Conservation (phyloP, 2,888 invertebrate genomes). For the Tortrix viridana region DNA sequence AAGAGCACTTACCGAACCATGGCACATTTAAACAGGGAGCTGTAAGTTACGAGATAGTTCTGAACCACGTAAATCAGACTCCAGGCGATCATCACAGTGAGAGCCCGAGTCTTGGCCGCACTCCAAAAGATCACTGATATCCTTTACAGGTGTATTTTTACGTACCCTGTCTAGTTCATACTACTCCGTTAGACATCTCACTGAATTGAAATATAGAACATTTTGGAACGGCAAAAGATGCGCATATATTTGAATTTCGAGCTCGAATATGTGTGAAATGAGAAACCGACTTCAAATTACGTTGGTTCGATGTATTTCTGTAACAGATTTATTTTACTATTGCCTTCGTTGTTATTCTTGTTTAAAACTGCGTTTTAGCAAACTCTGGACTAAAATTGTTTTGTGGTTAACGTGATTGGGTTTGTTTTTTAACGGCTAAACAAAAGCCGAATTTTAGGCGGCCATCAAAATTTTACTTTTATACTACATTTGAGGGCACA, state of each 20-base stretch:
- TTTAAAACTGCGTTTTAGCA: too few relatives aligned
- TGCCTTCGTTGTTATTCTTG: neutral
- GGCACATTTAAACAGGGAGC: conserved; percentile 5
- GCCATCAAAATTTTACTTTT: conserved; percentile 47
- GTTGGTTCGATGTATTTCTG: neutral
- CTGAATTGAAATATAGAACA: neutral
- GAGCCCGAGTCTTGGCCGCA: conserved; percentile 19
- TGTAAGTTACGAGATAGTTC: conserved; percentile 24
- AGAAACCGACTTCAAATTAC: neutral
- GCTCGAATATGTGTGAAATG: neutral
- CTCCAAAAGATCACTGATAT: conserved; percentile 31
- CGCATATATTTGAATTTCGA: neutral
- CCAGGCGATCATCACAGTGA: conserved; percentile 9
- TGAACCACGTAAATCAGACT: conserved; percentile 18
- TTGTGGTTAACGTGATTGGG: conserved; percentile 1
- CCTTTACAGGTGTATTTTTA: conserved; percentile 29
- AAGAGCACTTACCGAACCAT: conserved; percentile 9
- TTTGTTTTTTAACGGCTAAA: conserved; percentile 42
- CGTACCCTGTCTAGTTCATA: conserved; percentile 10
- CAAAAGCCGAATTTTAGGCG: conserved; percentile 45
- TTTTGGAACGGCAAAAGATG: neutral
- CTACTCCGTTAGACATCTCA: neutral
- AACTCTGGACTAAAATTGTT: neutral
- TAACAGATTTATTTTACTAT: neutral
- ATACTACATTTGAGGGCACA: conserved; percentile 46